phyloP scores from a whole-genome alignment of 2,113 vertebrate species.

The Neodontobutis hainanensis region DNA sequence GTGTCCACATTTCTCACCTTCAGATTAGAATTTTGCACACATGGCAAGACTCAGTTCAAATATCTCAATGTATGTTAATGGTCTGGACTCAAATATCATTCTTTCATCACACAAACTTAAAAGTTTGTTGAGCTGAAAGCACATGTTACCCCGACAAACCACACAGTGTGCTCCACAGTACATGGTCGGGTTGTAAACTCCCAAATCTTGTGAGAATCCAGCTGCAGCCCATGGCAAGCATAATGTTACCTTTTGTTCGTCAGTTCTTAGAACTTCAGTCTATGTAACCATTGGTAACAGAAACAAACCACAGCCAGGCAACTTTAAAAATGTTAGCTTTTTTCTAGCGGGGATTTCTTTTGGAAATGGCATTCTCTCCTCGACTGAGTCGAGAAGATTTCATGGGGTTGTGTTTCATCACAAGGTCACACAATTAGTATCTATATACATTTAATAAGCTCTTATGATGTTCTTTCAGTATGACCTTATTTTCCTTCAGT shows the following conservation, averaged over 20 bases:
- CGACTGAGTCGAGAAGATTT: slow-evolving; percentile 29
- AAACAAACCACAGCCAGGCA: slow-evolving; percentile 17
- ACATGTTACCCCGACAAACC: neutral
- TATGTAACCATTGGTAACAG: too few species aligned
- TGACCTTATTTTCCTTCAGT: slow-evolving; percentile 48
- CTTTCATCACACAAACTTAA: neutral
- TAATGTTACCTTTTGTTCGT: too few species aligned
- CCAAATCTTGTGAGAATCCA: too few species aligned
- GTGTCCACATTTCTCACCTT: slow-evolving; percentile 11
- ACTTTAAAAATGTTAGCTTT: slow-evolving; percentile 22
- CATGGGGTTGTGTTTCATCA: slow-evolving; percentile 8
- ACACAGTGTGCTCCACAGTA: too few species aligned
- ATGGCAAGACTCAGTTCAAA: slow-evolving; percentile 25
- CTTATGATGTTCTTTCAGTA: neutral
- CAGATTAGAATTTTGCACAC: neutral
- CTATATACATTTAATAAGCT: too few species aligned
- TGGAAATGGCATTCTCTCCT: slow-evolving; percentile 15
- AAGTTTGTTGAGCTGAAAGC: neutral
- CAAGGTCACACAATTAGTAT: slow-evolving; percentile 29
- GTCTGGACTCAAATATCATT: slow-evolving; percentile 4
- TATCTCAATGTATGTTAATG: slow-evolving; percentile 8
- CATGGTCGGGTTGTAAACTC: too few species aligned
- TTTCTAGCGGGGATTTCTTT: neutral
- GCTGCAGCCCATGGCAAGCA: too few species aligned
- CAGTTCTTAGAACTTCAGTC: slow-evolving; percentile 9